Base-by-base conservation (phyloP, 2,888 invertebrate genomes). In the Hydrotaea diabolus region DNA sequence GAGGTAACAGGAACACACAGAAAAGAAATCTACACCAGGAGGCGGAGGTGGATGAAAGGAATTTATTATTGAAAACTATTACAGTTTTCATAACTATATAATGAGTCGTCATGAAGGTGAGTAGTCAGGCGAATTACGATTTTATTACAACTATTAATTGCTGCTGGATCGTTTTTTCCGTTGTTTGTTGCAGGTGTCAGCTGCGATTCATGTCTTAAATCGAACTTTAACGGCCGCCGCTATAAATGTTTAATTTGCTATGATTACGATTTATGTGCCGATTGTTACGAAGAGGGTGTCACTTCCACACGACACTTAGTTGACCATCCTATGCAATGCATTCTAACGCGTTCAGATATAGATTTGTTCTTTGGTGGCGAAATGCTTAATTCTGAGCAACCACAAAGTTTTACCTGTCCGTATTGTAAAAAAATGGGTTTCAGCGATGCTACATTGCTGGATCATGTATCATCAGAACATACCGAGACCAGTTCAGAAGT, bases 181-280 rank as follows among this genome's bases (percentile, higher is more conserved):
- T n/a, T n/a, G n/a, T 85, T 43, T 21, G 15, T 69, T 69, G 87
- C 93, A 98, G 99, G 99, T 94, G 99, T 99, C 92, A 99, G 98
- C 95, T 99, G 99, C 95, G 99, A 99, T 96, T 97, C 98, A 92
- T 99, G 99, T 95, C 95, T 98, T 93, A 98, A 98, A 94, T 97
- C 97, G 93, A 98, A 99, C 94, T 99, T 99, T 93, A 95, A 97
- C 93, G 99, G 99, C 91, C 96, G 98, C 93, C 96, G 99, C 91
- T 99, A 98, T 94, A 99, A 99, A 95, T 99, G 99, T 94, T 95
- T 99, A 93, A 96, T 98, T 91, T 99, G 99, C 94, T 98, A 98
- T 93, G 99, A 99, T 94, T 99, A 98, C 94, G 99, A 99, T 94
- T 94, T 99, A 90, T 99, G 99, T 94, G 97, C 98, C 90, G 95